These are phyloP conservation scores for Nothocercus julius DNA, from an alignment of 2,113 vertebrate genomes.

Conservation along the genomic window DNA sequence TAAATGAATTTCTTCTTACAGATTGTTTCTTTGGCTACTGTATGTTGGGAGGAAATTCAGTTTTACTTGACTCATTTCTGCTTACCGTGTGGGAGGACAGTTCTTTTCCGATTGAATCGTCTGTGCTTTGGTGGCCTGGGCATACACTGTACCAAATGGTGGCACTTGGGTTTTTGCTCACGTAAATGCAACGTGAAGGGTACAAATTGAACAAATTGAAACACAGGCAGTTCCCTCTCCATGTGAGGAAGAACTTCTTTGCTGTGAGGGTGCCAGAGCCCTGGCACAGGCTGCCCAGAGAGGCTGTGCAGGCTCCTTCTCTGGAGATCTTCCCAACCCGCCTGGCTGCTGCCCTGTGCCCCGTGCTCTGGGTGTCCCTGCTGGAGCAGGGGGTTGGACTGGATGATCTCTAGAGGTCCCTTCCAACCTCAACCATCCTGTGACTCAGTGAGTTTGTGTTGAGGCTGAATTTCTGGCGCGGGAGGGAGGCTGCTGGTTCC, in stretches of 20 bases:
- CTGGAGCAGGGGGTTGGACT: too few relatives aligned
- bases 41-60: slow-evolving; percentile 27
- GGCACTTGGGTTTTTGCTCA: not conserved
- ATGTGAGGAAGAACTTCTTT: too few relatives aligned
- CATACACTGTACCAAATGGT: not conserved
- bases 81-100: not conserved
- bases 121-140: not conserved
- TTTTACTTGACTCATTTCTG: not conserved
- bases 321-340: too few relatives aligned
- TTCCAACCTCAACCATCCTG: too few relatives aligned
- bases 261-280: too few relatives aligned
- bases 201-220: too few relatives aligned
- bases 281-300: too few relatives aligned
- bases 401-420: too few relatives aligned
- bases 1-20: slow-evolving; percentile 8
- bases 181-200: not conserved
- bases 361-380: too few relatives aligned
- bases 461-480: not conserved
- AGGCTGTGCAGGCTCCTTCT: too few relatives aligned
- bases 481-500: not conserved
- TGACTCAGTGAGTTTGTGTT: not conserved
- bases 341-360: too few relatives aligned
- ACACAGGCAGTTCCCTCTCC: too few relatives aligned
- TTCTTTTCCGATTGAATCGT: not conserved
- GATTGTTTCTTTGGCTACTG: not conserved